Base-by-base conservation (phyloP, 2,888 invertebrate genomes). In the Lepidochitona cinerea region DNA sequence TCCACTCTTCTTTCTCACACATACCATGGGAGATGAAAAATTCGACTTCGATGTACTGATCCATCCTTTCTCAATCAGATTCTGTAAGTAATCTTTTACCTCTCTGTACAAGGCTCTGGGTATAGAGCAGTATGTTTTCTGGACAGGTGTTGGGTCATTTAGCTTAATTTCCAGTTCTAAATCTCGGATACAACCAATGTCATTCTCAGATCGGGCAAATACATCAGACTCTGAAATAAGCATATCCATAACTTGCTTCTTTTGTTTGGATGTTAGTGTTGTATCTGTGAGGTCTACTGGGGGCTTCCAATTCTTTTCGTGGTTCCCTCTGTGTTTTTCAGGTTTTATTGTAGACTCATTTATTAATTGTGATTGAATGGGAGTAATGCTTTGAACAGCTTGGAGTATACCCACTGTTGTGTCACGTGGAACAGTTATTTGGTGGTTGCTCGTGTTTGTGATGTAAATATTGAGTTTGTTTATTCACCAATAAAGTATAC, bases 21-120 rank as follows among this genome's bases (percentile, higher is more conserved):
- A 41, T 9, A 41, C 41, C 41, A 41, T 41, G 9, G 41, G 41
- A 41, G 41, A 41, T 41, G 41, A 41, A 18, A 12, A 41, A 41
- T 9, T 9, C 72, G 72, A 73, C 14, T 33, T 37, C 12, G 73
- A 76, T 37, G 54, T 72, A 3, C 41, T 70, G 4, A 80, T 76
- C 69, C 69, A 81, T 1, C 75, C 75, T 36, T 73, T 73, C 14
- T 26, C 32, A 12, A 78, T n/a, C 9, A 79, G 52, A 35, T 78
- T 74, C 5, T 37, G 36, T n/a, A 82, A 29, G 41, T 79, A 82
- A 54, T 76, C 75, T 53, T 81, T 81, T 0, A 81, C 80, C 52
- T 82, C 80, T 32, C 75, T n/a, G 69, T 73, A 76, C 3, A 79
- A 54, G 7, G 78, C 76, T 41, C 35, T 53, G 33, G 77, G 81